Percentiles rank a stretch among this genome's conserved stretches.
Conservation (phyloP, 2,888 invertebrate genomes). For the Dorcus hopei region DNA sequence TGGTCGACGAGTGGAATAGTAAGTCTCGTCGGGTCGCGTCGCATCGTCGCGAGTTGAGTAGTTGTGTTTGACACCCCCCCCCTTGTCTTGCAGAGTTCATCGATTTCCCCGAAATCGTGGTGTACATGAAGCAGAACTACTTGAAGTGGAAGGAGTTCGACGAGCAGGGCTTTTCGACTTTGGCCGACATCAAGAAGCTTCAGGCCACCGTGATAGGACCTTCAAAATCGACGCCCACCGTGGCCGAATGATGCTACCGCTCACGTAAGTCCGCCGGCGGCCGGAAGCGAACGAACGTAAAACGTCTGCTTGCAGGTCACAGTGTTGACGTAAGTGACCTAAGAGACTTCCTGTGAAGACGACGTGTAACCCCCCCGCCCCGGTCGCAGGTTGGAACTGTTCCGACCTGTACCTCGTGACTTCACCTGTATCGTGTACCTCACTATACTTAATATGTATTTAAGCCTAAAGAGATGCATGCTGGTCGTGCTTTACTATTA, state of each 20-base stretch:
- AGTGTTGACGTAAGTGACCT: constrained; percentile 44
- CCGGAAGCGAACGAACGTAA: not conserved
- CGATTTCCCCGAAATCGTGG: constrained; percentile 87
- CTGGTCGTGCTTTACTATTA: constrained; percentile 42
- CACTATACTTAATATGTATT: constrained; percentile 33
- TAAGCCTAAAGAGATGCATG: constrained; percentile 33
- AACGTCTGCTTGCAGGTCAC: constrained; percentile 35
- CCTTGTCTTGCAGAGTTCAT: constrained; percentile 69
- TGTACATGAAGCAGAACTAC: constrained; percentile 81
- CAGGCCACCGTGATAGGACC: constrained; percentile 34
- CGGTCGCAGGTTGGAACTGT: too few species aligned
- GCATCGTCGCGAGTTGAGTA: not conserved
- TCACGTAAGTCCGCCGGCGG: constrained; percentile 31
- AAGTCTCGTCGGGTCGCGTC: constrained; percentile 42
- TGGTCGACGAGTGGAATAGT: constrained; percentile 98
- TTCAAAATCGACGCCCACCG: constrained; percentile 15
- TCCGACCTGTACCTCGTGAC: not conserved
- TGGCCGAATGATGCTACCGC: constrained; percentile 33
- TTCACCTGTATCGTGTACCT: constrained; percentile 29
- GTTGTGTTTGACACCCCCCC: too few species aligned
- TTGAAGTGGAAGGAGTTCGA: constrained; percentile 86
- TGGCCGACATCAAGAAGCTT: constrained; percentile 63
- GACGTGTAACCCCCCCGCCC: constrained; percentile 23
- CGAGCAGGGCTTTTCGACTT: constrained; percentile 70
- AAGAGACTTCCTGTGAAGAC: constrained; percentile 40